A percentile compares a stretch with the other conserved stretches of the same genome.
Conservation (phyloP, 2,888 invertebrate species). For the Euzophera pinguis region DNA sequence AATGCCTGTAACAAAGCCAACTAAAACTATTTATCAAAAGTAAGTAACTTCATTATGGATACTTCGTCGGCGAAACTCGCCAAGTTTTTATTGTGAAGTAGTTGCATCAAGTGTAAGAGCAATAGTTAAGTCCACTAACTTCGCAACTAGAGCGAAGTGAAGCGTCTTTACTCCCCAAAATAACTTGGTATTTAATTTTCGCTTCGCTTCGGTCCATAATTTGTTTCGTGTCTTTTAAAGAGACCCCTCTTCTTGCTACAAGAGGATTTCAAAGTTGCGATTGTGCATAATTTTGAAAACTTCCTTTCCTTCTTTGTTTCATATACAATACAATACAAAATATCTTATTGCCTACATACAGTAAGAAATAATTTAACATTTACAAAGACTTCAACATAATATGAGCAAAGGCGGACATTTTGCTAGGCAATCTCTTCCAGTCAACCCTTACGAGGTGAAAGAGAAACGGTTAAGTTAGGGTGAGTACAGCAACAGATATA, state of each 20-base stretch:
- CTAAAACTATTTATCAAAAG: constrained; percentile 8
- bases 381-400: no score
- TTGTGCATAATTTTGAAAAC: no score
- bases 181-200: constrained; percentile 2
- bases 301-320: no score
- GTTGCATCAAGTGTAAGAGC: constrained; percentile 9
- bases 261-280: background rate
- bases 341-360: no score
- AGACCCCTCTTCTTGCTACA: background rate
- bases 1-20: constrained; percentile 4
- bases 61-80: background rate
- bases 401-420: no score
- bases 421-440: no score
- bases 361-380: no score
- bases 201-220: background rate
- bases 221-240: background rate
- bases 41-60: constrained; percentile 6
- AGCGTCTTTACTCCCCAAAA: constrained; percentile 6
- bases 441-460: no score
- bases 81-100: constrained; percentile 9
- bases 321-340: no score
- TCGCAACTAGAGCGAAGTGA: constrained; percentile 5
- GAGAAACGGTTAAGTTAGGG: no score
- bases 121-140: constrained; percentile 11
- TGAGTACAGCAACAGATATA: no score